These are phyloP conservation scores for Hyposmocoma kahamanoa DNA, from an alignment of 1,140 invertebrate species.

Conservation along the genomic window DNA sequence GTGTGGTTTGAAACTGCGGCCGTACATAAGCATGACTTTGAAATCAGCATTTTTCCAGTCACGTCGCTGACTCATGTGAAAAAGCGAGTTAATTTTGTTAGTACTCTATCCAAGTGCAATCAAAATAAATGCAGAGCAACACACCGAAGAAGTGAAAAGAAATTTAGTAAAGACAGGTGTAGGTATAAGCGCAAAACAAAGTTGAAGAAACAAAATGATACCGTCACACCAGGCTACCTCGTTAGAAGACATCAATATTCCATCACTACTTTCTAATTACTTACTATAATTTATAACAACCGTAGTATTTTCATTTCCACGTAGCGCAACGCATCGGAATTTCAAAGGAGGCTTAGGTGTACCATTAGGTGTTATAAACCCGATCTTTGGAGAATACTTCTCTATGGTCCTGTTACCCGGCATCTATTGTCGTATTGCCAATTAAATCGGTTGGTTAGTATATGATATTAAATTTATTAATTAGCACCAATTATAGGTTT, in stretches of 20 bases:
- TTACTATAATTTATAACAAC: neutral
- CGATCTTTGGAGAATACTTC: conserved; percentile 59
- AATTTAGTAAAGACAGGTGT: conserved; percentile 41
- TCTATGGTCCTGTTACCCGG: conserved; percentile 52
- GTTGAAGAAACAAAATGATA: conserved; percentile 40
- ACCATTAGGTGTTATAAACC: conserved; percentile 22
- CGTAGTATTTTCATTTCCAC: conserved; percentile 22
- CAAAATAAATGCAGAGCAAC: conserved; percentile 45
- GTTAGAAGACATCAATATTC: conserved; percentile 58
- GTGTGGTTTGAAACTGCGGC: no score
- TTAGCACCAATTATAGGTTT: no score
- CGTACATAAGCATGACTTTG: no score
- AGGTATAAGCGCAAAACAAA: conserved; percentile 31
- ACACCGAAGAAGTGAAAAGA: conserved; percentile 49
- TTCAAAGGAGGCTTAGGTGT: conserved; percentile 29
- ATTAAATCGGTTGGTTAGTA: conserved; percentile 58
- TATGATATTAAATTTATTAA: no score
- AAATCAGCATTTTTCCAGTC: no score
- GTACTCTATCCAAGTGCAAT: no score
- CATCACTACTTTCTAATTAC: conserved; percentile 48
- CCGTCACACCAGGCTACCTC: conserved; percentile 65
- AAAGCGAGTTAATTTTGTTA: no score
- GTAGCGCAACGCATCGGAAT: conserved; percentile 42
- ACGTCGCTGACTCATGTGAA: no score
- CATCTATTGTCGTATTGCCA: conserved; percentile 49